Percentiles rank a stretch among this genome's conserved stretches.
Evolutionary conservation across 30 jellyfish, hydroid and myxozoan genomes (phyloP).

Genomic region (Cassiopea xamachana): DNA sequence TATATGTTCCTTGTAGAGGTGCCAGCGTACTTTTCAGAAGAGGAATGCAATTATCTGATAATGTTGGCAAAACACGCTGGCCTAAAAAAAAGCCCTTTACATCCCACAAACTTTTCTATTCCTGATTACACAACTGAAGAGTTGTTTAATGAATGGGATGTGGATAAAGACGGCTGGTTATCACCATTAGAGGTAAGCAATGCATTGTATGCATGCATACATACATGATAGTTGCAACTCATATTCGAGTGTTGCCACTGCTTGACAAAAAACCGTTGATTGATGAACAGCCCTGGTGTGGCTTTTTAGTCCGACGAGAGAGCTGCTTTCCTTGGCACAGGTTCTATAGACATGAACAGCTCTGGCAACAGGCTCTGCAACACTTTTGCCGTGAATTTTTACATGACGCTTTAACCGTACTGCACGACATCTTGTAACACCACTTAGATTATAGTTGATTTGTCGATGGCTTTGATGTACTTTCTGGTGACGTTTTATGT

Average conservation of each 20-base stretch:
- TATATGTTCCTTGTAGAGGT: slow-evolving; percentile 38
- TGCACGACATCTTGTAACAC: background rate
- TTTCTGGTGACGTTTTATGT: background rate
- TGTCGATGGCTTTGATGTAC: background rate
- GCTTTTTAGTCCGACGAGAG: background rate
- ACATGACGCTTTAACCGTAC: background rate
- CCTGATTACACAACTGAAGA: slow-evolving; percentile 51
- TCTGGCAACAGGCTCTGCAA: background rate
- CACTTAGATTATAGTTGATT: background rate
- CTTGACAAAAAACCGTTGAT: background rate
- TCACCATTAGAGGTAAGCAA: slow-evolving; percentile 62
- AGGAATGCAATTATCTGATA: slow-evolving; percentile 84
- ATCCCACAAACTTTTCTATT: slow-evolving; percentile 28
- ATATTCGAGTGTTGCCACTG: background rate
- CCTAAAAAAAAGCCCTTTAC: slow-evolving; percentile 67
- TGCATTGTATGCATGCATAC: background rate
- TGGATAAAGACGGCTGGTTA: slow-evolving; percentile 42
- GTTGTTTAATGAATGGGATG: slow-evolving; percentile 79
- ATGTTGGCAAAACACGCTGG: slow-evolving; percentile 71
- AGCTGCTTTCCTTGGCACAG: background rate
- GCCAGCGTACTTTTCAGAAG: slow-evolving; percentile 73
- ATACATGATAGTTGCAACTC: background rate
- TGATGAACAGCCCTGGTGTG: slow-evolving; percentile 1
- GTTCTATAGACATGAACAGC: background rate
- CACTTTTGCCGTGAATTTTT: background rate